phyloP scores from a whole-genome alignment of 2,797 vertebrate genomes.

The Sebastiscus albofasciatus region DNA sequence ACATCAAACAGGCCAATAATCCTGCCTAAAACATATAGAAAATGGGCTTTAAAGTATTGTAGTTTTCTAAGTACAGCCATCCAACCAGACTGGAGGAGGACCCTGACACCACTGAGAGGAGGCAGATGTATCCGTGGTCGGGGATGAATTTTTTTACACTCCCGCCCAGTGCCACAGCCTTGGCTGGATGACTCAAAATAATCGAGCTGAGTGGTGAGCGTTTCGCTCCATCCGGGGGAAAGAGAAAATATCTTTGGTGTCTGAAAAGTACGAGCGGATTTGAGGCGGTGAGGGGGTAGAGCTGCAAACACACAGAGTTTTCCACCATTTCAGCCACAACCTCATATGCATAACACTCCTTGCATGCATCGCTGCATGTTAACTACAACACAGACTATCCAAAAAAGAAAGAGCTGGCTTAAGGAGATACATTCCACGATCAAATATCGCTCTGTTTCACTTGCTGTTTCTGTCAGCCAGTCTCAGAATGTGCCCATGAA shows the following conservation, averaged over 20 bases:
- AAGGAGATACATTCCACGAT: conserved; percentile 6
- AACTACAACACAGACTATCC: neutral
- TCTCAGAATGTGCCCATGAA: conserved; percentile 58
- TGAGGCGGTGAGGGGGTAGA: conserved; percentile 38
- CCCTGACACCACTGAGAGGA: conserved; percentile 34
- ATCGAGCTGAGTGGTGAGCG: conserved; percentile 54
- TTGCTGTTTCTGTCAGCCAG: conserved; percentile 35
- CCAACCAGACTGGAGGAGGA: conserved; percentile 23
- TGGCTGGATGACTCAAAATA: conserved; percentile 69
- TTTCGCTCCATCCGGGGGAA: conserved; percentile 31
- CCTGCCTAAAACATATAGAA: neutral
- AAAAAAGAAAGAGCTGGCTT: neutral
- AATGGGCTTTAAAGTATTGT: neutral
- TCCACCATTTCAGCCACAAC: conserved; percentile 19
- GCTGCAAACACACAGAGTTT: conserved; percentile 29
- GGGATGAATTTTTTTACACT: conserved; percentile 66
- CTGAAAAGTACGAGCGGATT: conserved; percentile 34
- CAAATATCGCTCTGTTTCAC: conserved; percentile 25
- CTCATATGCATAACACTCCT: conserved; percentile 6
- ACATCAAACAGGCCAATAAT: neutral
- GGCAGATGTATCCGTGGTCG: conserved; percentile 62
- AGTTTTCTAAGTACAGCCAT: neutral
- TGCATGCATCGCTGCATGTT: conserved; percentile 5
- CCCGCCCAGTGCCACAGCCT: conserved; percentile 60
- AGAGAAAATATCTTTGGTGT: conserved; percentile 58